Base-by-base conservation (phyloP, 2,113 vertebrate genomes). In the Bucco capensis region DNA sequence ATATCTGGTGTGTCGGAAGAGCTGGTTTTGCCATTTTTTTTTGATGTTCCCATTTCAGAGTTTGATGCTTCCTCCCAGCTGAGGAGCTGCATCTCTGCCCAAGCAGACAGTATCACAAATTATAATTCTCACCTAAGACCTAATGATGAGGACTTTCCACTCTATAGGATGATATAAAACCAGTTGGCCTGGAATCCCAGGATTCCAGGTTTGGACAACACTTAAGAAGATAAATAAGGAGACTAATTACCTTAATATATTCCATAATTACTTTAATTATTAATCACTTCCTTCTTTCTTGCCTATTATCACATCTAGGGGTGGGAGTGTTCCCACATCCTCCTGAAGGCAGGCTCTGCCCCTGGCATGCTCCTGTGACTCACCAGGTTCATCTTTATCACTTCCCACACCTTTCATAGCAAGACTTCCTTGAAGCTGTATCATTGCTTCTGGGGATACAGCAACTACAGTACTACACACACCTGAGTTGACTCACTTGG, bases 221-320 rank as follows among this genome's bases (percentile, higher is more conserved):
- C 8, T 91, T 64, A 9, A 28, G 76, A 79, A 35, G 72, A 91
- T 80, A 89, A 95, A 46, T 83, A 50, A 78, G 64, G 46, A 80
- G 25, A 44, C 38, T 64, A 89, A 95, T 91, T 92, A 88, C 40
- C n/a, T 80, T 94, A 93, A 94, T 89, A 64, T 90, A 91, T 95
- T 88, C 83, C 15, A 35, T 81, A 90, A 94, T 94, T 93, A 95
- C 72, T 77, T 83, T 86, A 93, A 93, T 86, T 88, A 91, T 78
- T 81, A 86, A 95, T 93, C 54, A 38, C 53, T 92, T 92, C 93
- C 89, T 73, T 81, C 65, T 90, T 78, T 81, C 88, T 75, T 83
- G 49, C 73, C 77, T 91, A 56, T 86, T 75, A 84, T 53, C 33
- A 53, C 37, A 33, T 61, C 46, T 57, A 73, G 24, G 60, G 33